Percentiles rank a stretch among this genome's conserved stretches.
phyloP scores from a whole-genome alignment of 92 coral and sea anemone species.

The Heteractis magnifica region DNA sequence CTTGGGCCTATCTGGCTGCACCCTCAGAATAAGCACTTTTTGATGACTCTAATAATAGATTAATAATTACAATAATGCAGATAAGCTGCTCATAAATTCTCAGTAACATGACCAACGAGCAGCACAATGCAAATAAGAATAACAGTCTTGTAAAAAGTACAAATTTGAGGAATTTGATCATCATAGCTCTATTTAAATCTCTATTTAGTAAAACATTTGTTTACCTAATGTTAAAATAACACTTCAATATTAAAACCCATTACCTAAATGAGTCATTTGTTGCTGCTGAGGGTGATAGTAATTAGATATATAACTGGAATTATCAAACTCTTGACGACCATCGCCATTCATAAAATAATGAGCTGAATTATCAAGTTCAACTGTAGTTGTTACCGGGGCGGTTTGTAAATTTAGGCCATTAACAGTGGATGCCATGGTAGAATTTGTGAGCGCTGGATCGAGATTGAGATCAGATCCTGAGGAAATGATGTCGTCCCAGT shows the following conservation, averaged over 20 bases:
- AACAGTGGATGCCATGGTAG: constrained; percentile 56
- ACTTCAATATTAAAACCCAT: constrained; percentile 61
- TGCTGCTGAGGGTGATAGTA: constrained; percentile 73
- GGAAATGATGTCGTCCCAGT: constrained; percentile 98
- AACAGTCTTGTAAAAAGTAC: constrained; percentile 28
- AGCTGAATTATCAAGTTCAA: constrained; percentile 90
- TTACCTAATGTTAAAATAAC: constrained; percentile 12
- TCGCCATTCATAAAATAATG: constrained; percentile 83
- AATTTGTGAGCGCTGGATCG: constrained; percentile 68
- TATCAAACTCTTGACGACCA: constrained; percentile 73
- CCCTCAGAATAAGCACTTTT: constrained; percentile 2
- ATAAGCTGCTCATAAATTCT: neutral
- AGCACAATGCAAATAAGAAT: neutral
- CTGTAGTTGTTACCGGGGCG: constrained; percentile 82
- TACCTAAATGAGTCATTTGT: constrained; percentile 60
- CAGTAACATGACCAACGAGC: neutral
- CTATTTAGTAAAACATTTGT: constrained; percentile 9
- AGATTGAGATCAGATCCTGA: constrained; percentile 83
- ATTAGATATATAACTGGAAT: constrained; percentile 57
- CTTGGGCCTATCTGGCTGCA: neutral
- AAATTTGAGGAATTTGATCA: constrained; percentile 10
- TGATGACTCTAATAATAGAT: neutral
- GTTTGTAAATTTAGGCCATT: constrained; percentile 55
- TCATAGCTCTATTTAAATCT: constrained; percentile 19
- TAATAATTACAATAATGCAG: constrained; percentile 17